A percentile compares a stretch with the other conserved stretches of the same genome.
These are phyloP conservation scores for Catharus fuscescens DNA, from an alignment of 2,113 vertebrate species.

Conservation along the genomic window DNA sequence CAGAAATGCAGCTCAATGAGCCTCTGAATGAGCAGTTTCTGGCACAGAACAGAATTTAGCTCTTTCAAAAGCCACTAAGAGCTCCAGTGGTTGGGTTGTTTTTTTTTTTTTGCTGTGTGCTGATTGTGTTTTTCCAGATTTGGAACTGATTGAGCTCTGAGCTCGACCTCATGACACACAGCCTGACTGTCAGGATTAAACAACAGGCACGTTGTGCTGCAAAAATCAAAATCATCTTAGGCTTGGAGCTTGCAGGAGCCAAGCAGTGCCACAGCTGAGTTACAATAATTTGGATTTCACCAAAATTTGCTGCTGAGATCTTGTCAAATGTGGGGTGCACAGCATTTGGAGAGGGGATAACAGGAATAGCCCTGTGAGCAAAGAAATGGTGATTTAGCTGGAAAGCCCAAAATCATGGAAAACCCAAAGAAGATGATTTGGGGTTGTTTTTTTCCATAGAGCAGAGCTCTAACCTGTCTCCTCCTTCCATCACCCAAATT, in stretches of 20 bases:
- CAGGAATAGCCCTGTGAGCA: background rate
- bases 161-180: slow-evolving; percentile 4
- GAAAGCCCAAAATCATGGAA: background rate
- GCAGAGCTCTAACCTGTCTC: background rate
- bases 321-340: rapidly evolving
- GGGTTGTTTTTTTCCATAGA: background rate
- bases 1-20: background rate
- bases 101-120: background rate
- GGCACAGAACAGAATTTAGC: background rate
- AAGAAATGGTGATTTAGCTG: background rate
- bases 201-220: background rate
- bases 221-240: background rate
- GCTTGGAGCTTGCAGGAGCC: background rate
- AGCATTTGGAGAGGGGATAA: background rate
- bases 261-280: background rate
- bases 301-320: background rate
- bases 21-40: slow-evolving; percentile 42
- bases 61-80: slow-evolving; percentile 50
- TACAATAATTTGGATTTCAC: background rate
- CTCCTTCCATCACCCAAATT: background rate
- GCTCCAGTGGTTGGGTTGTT: background rate
- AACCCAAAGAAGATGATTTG: background rate
- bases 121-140: slow-evolving; percentile 43
- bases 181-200: background rate
- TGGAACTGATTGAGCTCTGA: background rate